These are phyloP conservation scores for Phrynocephalus guinanensis DNA, from an alignment of 2,797 vertebrate species.

Conservation along the genomic window DNA sequence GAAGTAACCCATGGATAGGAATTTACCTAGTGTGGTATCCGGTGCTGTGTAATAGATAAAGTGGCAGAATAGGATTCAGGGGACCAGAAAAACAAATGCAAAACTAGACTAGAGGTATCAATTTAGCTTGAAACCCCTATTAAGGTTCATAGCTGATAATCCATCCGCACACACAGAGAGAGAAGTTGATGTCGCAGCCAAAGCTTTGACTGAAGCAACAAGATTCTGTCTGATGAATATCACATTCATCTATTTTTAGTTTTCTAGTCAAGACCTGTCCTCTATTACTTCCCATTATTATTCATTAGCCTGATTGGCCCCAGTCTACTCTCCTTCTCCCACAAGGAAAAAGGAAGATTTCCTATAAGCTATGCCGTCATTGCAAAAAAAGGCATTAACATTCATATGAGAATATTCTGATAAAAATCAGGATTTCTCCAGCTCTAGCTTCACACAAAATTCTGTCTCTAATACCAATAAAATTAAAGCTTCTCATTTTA, in stretches of 20 bases:
- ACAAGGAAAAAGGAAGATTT: background rate
- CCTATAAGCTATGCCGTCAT: background rate
- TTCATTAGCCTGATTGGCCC: background rate
- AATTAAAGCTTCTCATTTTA: constrained; percentile 17
- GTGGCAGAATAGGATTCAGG: background rate
- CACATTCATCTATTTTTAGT: constrained; percentile 3
- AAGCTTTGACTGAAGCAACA: constrained; percentile 26
- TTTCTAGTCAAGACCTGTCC: background rate
- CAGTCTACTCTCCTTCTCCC: background rate
- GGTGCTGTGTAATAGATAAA: too few species aligned
- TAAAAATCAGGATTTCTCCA: background rate
- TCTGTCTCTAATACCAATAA: background rate
- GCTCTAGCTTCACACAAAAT: background rate
- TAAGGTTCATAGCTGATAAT: too few species aligned
- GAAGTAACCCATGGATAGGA: constrained; percentile 30
- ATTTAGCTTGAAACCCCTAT: too few species aligned
- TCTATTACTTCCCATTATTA: background rate
- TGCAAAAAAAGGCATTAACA: constrained; percentile 25
- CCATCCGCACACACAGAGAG: background rate
- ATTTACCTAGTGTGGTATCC: background rate
- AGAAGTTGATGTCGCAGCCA: background rate
- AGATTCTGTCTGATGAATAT: rapidly evolving
- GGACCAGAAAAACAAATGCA: too few species aligned
- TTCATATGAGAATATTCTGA: background rate
- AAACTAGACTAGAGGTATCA: too few species aligned